Conservation (phyloP, 1,140 invertebrate genomes). For the Cotesia glomerata region DNA sequence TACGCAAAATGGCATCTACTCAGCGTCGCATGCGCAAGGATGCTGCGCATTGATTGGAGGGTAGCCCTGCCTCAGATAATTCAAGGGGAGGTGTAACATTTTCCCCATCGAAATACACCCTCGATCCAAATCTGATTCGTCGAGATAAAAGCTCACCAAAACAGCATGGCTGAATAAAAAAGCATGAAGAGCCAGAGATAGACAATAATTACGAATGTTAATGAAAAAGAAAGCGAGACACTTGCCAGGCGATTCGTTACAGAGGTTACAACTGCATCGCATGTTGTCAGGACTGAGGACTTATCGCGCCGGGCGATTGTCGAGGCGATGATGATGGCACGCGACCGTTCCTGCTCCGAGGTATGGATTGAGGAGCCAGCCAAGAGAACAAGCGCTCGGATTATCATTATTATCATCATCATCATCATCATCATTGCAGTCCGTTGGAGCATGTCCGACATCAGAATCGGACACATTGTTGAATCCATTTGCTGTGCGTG, state of each 20-base stretch:
- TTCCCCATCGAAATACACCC: conserved; percentile 6
- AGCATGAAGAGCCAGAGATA: neutral
- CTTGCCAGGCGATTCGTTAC: no score
- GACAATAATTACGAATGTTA: neutral
- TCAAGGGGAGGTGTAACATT: neutral
- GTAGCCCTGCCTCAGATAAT: neutral
- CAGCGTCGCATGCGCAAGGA: conserved; percentile 58
- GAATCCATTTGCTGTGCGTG: no score
- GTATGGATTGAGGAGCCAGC: neutral
- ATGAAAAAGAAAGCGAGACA: neutral
- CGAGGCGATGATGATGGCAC: conserved; percentile 14
- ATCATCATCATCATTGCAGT: no score
- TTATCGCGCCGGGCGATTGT: conserved; percentile 28
- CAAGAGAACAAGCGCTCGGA: no score
- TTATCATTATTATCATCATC: no score
- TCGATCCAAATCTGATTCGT: conserved; percentile 21
- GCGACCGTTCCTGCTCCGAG: conserved; percentile 1
- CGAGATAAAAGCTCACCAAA: no score
- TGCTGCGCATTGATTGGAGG: conserved; percentile 57
- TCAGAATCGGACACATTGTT: no score
- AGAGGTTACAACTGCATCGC: conserved; percentile 1
- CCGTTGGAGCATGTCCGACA: no score
- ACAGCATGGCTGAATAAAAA: neutral
- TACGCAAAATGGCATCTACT: conserved; percentile 48
- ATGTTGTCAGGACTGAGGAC: conserved; percentile 8